Conservation (phyloP, 2,888 invertebrate genomes). For the Lamproptera curius region DNA sequence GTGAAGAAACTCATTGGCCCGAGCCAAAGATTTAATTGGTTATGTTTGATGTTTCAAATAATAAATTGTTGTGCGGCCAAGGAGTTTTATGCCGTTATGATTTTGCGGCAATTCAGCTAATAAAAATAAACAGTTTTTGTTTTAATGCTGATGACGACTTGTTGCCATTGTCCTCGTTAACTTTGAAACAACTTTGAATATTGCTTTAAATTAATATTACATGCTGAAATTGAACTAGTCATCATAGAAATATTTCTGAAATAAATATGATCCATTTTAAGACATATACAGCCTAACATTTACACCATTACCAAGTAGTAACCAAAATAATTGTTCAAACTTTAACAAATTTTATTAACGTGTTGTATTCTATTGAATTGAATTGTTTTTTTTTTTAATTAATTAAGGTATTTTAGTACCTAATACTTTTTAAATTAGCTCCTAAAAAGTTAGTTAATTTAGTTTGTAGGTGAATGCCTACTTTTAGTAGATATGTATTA, state of each 20-base stretch:
- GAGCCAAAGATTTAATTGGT: too few relatives aligned
- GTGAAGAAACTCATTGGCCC: too few relatives aligned
- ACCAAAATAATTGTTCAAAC: constrained; percentile 73
- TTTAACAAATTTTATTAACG: constrained; percentile 73
- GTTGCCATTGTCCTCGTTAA: too few relatives aligned
- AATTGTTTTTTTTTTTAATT: constrained; percentile 61
- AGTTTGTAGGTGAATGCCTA: constrained; percentile 33
- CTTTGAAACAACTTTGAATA: too few relatives aligned
- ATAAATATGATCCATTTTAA: neutral
- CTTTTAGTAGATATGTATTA: constrained; percentile 27
- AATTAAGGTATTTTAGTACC: constrained; percentile 56
- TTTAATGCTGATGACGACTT: too few relatives aligned
- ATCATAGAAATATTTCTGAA: constrained; percentile 28
- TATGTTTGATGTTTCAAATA: too few relatives aligned
- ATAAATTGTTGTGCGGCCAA: too few relatives aligned
- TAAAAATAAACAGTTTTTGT: too few relatives aligned
- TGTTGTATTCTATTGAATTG: constrained; percentile 61
- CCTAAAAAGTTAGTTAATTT: constrained; percentile 43
- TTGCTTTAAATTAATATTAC: constrained; percentile 21
- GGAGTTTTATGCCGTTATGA: too few relatives aligned
- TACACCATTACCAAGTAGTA: constrained; percentile 46
- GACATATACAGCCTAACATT: constrained; percentile 22
- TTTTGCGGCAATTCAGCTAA: too few relatives aligned
- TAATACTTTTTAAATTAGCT: constrained; percentile 44
- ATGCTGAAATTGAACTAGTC: constrained; percentile 34